Evolutionary conservation across 2,797 vertebrate genomes (phyloP).

Genomic region (Onychomys leucogaster): DNA sequence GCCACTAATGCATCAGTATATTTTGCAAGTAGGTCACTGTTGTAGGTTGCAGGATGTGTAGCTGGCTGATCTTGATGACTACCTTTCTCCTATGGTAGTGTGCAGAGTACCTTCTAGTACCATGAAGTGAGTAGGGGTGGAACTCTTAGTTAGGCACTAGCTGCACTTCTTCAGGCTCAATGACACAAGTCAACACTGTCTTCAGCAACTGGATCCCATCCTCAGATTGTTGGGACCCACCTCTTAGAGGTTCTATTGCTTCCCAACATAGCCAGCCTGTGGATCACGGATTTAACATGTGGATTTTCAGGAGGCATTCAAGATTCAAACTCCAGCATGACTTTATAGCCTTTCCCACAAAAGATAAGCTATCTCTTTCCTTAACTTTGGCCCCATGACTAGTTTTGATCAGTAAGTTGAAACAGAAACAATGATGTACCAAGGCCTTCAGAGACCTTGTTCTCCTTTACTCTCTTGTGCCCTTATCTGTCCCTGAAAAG

Average conservation of each 20-base stretch:
- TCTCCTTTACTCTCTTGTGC: background rate
- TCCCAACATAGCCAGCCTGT: background rate
- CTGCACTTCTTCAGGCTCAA: background rate
- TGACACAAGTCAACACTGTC: background rate
- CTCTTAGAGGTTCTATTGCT: background rate
- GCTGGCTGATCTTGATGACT: background rate
- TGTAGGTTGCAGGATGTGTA: background rate
- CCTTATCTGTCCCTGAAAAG: background rate
- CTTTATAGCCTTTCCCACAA: background rate
- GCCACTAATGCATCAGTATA: background rate
- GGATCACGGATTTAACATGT: background rate
- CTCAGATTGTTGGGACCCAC: background rate
- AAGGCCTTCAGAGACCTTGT: background rate
- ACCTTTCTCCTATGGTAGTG: background rate
- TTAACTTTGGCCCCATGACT: background rate
- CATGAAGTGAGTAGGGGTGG: background rate
- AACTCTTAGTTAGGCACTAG: background rate
- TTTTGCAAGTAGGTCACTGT: background rate
- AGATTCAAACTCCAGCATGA: background rate
- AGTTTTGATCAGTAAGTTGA: background rate
- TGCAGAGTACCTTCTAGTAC: background rate
- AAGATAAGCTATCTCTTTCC: background rate
- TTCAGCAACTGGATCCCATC: background rate
- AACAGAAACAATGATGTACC: background rate
- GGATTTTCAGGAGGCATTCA: background rate